phyloP scores from a whole-genome alignment of 1,140 invertebrate species.

The Panulirus ornatus region DNA sequence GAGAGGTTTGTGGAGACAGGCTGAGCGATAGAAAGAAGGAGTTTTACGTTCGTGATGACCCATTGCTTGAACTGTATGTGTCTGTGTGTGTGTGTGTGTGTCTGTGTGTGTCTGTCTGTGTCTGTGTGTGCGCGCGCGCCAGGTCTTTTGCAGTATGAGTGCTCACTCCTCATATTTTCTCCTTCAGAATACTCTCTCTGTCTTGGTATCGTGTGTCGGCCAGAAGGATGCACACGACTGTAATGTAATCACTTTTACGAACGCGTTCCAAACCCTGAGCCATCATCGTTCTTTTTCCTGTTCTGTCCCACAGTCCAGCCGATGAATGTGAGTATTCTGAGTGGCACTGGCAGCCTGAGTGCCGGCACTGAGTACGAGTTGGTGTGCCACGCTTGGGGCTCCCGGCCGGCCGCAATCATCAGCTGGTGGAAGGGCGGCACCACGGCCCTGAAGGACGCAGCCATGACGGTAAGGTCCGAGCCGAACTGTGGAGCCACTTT shows the following conservation, averaged over 20 bases:
- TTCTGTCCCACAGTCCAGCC: constrained; percentile 61
- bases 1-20: no score
- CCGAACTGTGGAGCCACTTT: no score
- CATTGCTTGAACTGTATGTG: no score
- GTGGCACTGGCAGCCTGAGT: constrained; percentile 48
- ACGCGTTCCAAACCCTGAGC: no score
- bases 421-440: constrained; percentile 86
- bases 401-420: constrained; percentile 88
- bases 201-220: no score
- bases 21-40: no score
- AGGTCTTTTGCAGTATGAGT: no score
- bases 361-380: constrained; percentile 89
- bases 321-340: constrained; percentile 71
- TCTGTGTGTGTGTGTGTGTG: not conserved
- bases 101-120: not conserved
- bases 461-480: constrained; percentile 64
- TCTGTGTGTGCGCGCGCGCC: not conserved
- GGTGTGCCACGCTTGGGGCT: constrained; percentile 89
- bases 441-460: constrained; percentile 66
- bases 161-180: no score
- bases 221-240: no score
- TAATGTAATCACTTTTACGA: no score
- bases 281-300: not conserved
- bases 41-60: no score
- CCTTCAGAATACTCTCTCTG: no score